Evolutionary conservation across 2,888 invertebrate species (phyloP).

Genomic region (Tuta absoluta): DNA sequence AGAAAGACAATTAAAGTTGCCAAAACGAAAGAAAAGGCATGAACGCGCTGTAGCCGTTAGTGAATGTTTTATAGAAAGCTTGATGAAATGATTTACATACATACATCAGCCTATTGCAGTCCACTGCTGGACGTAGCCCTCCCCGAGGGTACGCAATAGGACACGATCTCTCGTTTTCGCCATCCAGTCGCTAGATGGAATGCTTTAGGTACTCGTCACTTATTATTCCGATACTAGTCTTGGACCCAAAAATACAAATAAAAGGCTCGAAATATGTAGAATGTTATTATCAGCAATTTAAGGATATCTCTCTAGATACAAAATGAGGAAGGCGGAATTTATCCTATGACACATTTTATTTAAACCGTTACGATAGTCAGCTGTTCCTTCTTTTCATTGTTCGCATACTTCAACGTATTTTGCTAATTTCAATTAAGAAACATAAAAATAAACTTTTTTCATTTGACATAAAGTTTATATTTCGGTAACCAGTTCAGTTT

Average conservation of each 20-base stretch:
- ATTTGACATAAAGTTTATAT: background rate
- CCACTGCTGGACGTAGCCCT: too few relatives aligned
- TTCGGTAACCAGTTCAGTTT: background rate
- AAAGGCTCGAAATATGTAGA: too few relatives aligned
- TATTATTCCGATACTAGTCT: too few relatives aligned
- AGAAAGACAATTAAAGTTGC: slow-evolving; percentile 19
- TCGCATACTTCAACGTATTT: slow-evolving; percentile 53
- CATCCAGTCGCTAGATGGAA: too few relatives aligned
- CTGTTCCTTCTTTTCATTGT: slow-evolving; percentile 56
- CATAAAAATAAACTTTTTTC: slow-evolving; percentile 3
- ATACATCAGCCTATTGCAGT: too few relatives aligned
- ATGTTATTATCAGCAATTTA: too few relatives aligned
- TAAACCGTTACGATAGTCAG: slow-evolving; percentile 73
- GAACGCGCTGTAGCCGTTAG: background rate
- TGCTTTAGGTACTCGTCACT: too few relatives aligned
- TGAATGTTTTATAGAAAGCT: background rate
- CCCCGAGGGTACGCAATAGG: too few relatives aligned
- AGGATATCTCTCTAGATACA: background rate
- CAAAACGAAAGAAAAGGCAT: background rate
- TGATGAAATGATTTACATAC: background rate
- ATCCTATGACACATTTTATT: slow-evolving; percentile 36
- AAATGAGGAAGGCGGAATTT: background rate
- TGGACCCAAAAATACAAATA: too few relatives aligned
- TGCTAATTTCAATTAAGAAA: slow-evolving; percentile 39
- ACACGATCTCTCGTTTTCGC: too few relatives aligned